Conservation (phyloP, 2,113 vertebrate species). For the Sander lucioperca region DNA sequence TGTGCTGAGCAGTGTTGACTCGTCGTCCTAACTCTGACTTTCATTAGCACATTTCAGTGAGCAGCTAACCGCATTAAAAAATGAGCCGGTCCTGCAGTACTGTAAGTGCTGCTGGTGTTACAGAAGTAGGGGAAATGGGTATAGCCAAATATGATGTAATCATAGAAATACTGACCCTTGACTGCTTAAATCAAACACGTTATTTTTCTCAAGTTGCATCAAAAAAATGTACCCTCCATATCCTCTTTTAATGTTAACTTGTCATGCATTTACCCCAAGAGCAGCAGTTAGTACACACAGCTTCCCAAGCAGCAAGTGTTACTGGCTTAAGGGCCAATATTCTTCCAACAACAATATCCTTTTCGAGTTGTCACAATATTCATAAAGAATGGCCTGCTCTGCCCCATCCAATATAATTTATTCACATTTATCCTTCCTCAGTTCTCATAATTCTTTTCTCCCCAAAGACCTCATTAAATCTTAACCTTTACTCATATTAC, state of each 20-base stretch:
- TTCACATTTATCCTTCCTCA: constrained; percentile 2
- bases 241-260: neutral
- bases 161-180: neutral
- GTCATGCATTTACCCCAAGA: neutral
- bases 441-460: constrained; percentile 5
- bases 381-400: neutral
- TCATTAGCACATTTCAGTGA: constrained; percentile 15
- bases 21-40: constrained; percentile 9
- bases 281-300: neutral
- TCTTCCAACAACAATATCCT: neutral
- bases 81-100: constrained; percentile 2
- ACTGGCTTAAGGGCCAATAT: neutral
- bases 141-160: constrained; percentile 1
- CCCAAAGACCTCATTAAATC: constrained; percentile 42
- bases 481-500: constrained; percentile 25
- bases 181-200: neutral
- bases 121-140: neutral
- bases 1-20: neutral
- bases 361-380: constrained; percentile 18
- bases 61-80: constrained; percentile 7
- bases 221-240: neutral
- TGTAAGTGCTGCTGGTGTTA: neutral
- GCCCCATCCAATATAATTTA: constrained; percentile 33
- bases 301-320: neutral
- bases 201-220: neutral